Percentiles rank a stretch among this genome's conserved stretches.
Conservation (phyloP, 2,888 invertebrate species). For the Rhagonycha lutea region DNA sequence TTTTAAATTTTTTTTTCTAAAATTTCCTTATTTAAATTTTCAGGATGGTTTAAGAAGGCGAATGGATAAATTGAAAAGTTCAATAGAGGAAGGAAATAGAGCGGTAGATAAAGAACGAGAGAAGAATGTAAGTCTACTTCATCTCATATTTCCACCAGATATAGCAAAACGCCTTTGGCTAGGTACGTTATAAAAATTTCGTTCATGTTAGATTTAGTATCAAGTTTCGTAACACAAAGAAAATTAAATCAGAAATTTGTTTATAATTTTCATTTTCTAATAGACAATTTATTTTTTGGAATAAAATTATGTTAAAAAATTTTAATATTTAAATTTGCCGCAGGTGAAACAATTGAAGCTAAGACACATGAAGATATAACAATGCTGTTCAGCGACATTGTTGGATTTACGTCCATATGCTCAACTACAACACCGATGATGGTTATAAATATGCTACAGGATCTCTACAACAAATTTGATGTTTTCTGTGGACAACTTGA, state of each 20-base stretch:
- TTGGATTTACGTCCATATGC: constrained; percentile 95
- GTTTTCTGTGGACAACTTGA: constrained; percentile 90
- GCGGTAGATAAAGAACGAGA: constrained; percentile 92
- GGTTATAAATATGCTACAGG: constrained; percentile 93
- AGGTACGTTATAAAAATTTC: constrained; percentile 61
- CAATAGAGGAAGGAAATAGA: constrained; percentile 89
- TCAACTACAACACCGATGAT: constrained; percentile 93
- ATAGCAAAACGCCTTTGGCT: constrained; percentile 93
- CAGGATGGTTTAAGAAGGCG: constrained; percentile 85
- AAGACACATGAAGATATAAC: constrained; percentile 93
- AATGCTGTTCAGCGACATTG: constrained; percentile 95
- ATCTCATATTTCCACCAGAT: constrained; percentile 93
- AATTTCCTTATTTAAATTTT: neutral
- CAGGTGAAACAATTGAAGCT: constrained; percentile 88
- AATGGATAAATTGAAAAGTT: constrained; percentile 93
- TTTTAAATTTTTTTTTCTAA: neutral
- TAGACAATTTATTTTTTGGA: no score
- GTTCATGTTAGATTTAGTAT: neutral
- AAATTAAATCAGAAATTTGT: neutral
- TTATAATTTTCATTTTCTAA: neutral
- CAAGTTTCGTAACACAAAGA: neutral
- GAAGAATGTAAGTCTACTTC: constrained; percentile 91
- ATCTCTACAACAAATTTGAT: constrained; percentile 91
- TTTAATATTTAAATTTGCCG: neutral
- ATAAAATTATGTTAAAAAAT: neutral